Percentiles rank a stretch among this genome's conserved stretches.
Conservation (phyloP, 1,140 invertebrate species). For the Brachionus angularis region DNA sequence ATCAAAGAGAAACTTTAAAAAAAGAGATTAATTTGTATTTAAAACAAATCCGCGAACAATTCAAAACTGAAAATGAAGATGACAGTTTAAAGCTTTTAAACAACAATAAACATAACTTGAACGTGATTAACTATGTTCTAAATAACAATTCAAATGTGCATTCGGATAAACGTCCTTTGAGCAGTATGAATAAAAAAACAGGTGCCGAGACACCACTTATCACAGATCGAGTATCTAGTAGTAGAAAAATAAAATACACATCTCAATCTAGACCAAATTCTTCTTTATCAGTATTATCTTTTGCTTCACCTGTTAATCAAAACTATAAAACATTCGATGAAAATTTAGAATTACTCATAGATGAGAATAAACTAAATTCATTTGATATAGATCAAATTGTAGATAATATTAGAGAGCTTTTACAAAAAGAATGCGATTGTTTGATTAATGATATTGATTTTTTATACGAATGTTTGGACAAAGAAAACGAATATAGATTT, state of each 20-base stretch:
- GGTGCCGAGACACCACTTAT: background rate
- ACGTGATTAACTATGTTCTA: constrained; percentile 38
- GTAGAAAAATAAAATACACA: background rate
- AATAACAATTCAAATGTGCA: background rate
- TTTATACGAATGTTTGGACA: constrained; percentile 19
- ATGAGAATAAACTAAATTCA: constrained; percentile 13
- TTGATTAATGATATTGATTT: constrained; percentile 15
- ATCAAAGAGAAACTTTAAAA: constrained; percentile 5
- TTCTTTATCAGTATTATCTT: background rate
- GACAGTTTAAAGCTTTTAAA: background rate
- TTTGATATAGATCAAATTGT: constrained; percentile 12
- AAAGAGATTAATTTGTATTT: constrained; percentile 24
- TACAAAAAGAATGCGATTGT: background rate
- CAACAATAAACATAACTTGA: constrained; percentile 30
- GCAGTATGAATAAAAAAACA: background rate
- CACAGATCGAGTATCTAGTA: background rate
- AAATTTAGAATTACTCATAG: background rate
- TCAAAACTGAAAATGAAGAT: background rate
- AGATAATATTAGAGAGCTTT: background rate
- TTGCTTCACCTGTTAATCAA: background rate
- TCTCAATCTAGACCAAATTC: background rate
- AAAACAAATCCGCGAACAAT: constrained; percentile 15
- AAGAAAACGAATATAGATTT: constrained; percentile 8
- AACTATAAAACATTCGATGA: background rate
- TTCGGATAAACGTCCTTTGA: background rate